Evolutionary conservation across 2,797 vertebrate genomes (phyloP), one percentile per base, ranked within the genome.

Genomic region (Malurus leucopterus): DNA sequence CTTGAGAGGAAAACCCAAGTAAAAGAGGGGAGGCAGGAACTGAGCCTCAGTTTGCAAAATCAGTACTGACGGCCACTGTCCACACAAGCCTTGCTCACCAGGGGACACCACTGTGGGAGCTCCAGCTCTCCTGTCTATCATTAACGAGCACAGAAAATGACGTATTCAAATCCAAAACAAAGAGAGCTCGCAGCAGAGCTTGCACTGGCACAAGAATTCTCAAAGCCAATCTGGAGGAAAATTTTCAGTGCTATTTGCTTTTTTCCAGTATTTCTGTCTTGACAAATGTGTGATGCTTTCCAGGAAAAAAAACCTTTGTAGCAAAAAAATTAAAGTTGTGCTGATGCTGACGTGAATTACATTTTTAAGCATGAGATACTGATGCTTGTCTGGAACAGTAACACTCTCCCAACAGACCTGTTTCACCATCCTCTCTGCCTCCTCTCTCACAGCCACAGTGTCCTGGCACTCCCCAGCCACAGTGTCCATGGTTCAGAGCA

Each of bases 401-500:
- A 27, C 2, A 4, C 23, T 10, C 26, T 38, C 70, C 19, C 13
- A 1, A 69, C 43, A 64, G 65, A 76, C 6, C 47, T 34, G 41
- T n/a, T 58, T 29, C 34, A 18, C 30, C 23, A 24, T n/a, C 36
- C 65, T 65, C 30, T n/a, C 43, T 64, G 58, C 68, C 75, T 64
- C 54, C 64, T 73, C 41, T n/a, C 34, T 15, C 71, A 43, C 24
- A 44, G n/a, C 47, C 67, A 41, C 84, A 47, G 49, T 6, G 49
- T 50, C 50, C 75, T 2, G 3, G 62, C 69, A 44, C 41, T 57
- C 4, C 8, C 53, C 49, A 38, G 8, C 26, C 8, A 27, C 72
- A 15, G 47, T 3, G 2, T 27, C 24, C 44, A 4, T 0, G 0
- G 22, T 57, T 62, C 73, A 10, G 36, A 41, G 51, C 49, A 84